Conservation (phyloP, 1,140 invertebrate species). For the Mesaphorura yosii region DNA sequence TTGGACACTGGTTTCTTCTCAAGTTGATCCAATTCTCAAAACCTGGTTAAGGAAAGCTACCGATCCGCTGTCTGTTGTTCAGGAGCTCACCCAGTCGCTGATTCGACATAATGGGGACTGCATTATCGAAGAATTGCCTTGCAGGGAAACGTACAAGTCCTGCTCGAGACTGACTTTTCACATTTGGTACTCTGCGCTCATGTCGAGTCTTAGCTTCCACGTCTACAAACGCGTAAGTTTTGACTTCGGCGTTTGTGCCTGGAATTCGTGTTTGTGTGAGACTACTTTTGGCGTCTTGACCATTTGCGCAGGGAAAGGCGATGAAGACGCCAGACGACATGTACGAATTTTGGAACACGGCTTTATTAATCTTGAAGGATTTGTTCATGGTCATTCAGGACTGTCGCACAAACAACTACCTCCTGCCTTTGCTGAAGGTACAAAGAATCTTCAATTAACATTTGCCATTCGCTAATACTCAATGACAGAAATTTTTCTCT, state of each 20-base stretch:
- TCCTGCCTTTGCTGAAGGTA: slow-evolving; percentile 22
- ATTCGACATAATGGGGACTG: slow-evolving; percentile 1
- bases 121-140: not conserved
- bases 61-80: slow-evolving; percentile 16
- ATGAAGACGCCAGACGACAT: slow-evolving; percentile 11
- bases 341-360: slow-evolving; percentile 6
- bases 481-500: slow-evolving; percentile 4
- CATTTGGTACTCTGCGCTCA: slow-evolving; percentile 22
- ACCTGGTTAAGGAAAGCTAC: slow-evolving; percentile 11
- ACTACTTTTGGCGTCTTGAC: not conserved
- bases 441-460: not conserved
- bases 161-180: slow-evolving; percentile 20
- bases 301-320: slow-evolving; percentile 16
- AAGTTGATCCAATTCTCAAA: slow-evolving; percentile 20
- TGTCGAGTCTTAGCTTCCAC: slow-evolving; percentile 13
- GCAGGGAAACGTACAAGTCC: slow-evolving; percentile 5
- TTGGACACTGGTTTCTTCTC: slow-evolving; percentile 27
- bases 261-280: not conserved
- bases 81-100: slow-evolving; percentile 4
- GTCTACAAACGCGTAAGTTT: slow-evolving; percentile 21
- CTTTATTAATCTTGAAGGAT: slow-evolving; percentile 17
- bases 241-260: not conserved
- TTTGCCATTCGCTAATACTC: not conserved
- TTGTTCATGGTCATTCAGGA: slow-evolving; percentile 16
- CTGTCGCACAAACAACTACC: slow-evolving; percentile 5